These are phyloP conservation scores for Drosophila pachea DNA, from an alignment of 1,140 invertebrate genomes.

Conservation along the genomic window DNA sequence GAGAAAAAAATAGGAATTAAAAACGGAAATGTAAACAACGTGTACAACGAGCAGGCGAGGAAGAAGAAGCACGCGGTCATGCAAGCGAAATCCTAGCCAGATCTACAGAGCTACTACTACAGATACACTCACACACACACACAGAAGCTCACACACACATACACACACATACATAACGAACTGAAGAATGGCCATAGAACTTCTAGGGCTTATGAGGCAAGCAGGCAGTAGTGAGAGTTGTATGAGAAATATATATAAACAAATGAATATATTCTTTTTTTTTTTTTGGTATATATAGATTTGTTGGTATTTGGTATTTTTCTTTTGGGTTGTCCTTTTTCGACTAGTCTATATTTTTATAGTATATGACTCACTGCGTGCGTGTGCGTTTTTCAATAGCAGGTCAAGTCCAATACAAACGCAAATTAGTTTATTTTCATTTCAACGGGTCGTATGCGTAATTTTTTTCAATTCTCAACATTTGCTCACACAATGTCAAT, in stretches of 20 bases:
- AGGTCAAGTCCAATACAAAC: slow-evolving; percentile 75
- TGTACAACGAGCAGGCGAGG: slow-evolving; percentile 6
- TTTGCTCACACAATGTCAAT: no score
- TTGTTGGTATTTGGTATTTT: slow-evolving; percentile 28
- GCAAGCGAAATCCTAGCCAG: slow-evolving; percentile 31
- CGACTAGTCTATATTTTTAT: slow-evolving; percentile 28
- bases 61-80: slow-evolving; percentile 21
- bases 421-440: slow-evolving; percentile 60
- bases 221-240: slow-evolving; percentile 46
- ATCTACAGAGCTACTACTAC: no score
- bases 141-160: slow-evolving; percentile 37
- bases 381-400: slow-evolving; percentile 63
- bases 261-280: slow-evolving; percentile 22
- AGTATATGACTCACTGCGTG: slow-evolving; percentile 68
- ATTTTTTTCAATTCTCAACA: slow-evolving; percentile 32
- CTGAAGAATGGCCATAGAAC: slow-evolving; percentile 34
- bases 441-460: slow-evolving; percentile 60
- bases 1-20: slow-evolving; percentile 12
- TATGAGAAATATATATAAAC: slow-evolving; percentile 47
- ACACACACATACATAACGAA: slow-evolving; percentile 28
- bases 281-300: slow-evolving; percentile 21
- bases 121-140: slow-evolving; percentile 26
- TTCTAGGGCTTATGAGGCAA: slow-evolving; percentile 50
- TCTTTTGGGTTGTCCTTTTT: slow-evolving; percentile 11
- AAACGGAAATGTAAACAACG: neutral